phyloP scores from a whole-genome alignment of 2,113 vertebrate genomes.

The Pungitius pungitius region DNA sequence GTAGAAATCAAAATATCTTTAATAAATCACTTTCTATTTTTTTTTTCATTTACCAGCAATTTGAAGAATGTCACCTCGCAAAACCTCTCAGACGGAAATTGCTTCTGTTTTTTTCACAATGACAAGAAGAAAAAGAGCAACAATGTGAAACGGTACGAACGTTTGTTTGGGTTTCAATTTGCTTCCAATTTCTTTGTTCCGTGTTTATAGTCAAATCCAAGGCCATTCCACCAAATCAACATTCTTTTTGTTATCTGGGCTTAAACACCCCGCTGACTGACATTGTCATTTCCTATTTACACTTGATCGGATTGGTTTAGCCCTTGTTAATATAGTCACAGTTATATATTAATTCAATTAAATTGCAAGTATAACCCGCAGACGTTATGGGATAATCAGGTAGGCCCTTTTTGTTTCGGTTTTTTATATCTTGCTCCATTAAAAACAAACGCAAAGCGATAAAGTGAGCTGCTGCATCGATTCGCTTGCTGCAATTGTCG shows the following conservation, averaged over 20 bases:
- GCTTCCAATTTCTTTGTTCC: neutral
- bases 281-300: neutral
- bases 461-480: neutral
- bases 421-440: neutral
- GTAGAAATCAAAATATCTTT: neutral
- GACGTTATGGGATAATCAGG: neutral
- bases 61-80: neutral
- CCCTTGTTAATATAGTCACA: neutral
- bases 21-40: neutral
- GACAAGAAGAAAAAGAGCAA: neutral
- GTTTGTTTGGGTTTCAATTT: neutral
- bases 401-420: neutral
- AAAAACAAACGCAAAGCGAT: neutral
- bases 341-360: neutral
- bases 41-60: neutral
- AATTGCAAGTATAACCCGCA: neutral
- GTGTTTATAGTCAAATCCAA: neutral
- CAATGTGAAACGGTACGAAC: neutral
- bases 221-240: neutral
- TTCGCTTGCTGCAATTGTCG: constrained; percentile 3
- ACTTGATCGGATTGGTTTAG: neutral
- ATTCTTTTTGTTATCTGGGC: neutral
- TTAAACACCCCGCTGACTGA: neutral
- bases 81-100: neutral
- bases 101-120: neutral